phyloP scores from a whole-genome alignment of 2,797 vertebrate genomes.

The Melanotaenia pygmaea region DNA sequence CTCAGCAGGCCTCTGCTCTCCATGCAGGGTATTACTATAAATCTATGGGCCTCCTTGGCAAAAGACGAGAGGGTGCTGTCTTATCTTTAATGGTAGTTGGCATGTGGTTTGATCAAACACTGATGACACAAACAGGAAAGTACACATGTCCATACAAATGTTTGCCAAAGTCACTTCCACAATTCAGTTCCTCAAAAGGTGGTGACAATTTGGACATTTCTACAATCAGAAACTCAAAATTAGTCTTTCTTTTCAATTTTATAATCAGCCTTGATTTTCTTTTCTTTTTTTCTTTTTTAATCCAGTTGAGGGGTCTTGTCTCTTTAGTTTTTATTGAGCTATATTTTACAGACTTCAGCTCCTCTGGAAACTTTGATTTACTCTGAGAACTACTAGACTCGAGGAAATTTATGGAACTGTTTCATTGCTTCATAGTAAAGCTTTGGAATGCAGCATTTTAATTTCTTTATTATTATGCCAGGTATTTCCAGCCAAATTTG shows the following conservation, averaged over 20 bases:
- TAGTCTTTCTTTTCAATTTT: slow-evolving; percentile 54
- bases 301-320: slow-evolving; percentile 48
- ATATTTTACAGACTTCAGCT: slow-evolving; percentile 68
- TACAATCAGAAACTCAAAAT: slow-evolving; percentile 58
- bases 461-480: slow-evolving; percentile 75
- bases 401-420: slow-evolving; percentile 74
- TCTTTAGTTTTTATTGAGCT: slow-evolving; percentile 59
- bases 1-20: slow-evolving; percentile 38
- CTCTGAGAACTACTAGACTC: slow-evolving; percentile 74
- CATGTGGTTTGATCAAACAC: slow-evolving; percentile 64
- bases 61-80: slow-evolving; percentile 52
- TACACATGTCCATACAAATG: slow-evolving; percentile 66
- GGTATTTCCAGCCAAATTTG: slow-evolving; percentile 67
- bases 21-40: slow-evolving; percentile 61
- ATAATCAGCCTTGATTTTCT: slow-evolving; percentile 56
- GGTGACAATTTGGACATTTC: slow-evolving; percentile 59
- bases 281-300: slow-evolving; percentile 2
- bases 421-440: slow-evolving; percentile 59
- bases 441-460: slow-evolving; percentile 52
- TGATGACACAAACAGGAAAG: slow-evolving; percentile 76
- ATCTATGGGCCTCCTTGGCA: slow-evolving; percentile 62
- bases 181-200: slow-evolving; percentile 57
- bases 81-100: slow-evolving; percentile 72
- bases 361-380: slow-evolving; percentile 68
- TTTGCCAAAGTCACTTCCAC: slow-evolving; percentile 67